Conservation (phyloP, 2,888 invertebrate species). For the Agonopterix subpropinquella region DNA sequence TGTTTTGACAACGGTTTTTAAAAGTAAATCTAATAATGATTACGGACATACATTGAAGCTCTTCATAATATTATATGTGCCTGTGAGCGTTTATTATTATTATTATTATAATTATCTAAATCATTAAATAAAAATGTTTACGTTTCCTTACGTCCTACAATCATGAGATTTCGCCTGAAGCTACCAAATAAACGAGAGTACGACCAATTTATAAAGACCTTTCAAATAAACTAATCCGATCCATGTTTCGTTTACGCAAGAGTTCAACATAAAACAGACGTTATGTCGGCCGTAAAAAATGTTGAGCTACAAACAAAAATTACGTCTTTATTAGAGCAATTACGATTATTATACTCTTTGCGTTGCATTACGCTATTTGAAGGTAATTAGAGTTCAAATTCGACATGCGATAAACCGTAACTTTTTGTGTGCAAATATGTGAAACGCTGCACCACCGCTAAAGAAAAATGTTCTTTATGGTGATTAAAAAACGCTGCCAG, state of each 20-base stretch:
- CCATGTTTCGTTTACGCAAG: background rate
- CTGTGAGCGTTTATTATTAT: too few species aligned
- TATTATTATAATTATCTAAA: constrained; percentile 6
- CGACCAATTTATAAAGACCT: constrained; percentile 30
- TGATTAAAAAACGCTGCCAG: too few species aligned
- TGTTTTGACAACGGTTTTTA: too few species aligned
- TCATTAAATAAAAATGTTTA: constrained; percentile 23
- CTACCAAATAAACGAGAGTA: constrained; percentile 33
- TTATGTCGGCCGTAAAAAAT: background rate
- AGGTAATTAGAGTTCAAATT: background rate
- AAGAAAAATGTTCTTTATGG: too few species aligned
- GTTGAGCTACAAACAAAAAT: constrained; percentile 35
- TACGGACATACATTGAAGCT: too few species aligned
- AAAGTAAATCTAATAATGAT: too few species aligned
- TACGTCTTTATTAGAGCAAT: constrained; percentile 58
- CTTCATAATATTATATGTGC: too few species aligned
- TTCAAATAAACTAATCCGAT: constrained; percentile 2
- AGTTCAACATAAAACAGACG: background rate
- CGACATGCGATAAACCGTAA: too few species aligned
- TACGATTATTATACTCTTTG: constrained; percentile 44
- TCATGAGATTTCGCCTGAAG: constrained; percentile 54
- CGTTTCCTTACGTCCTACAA: constrained; percentile 36
- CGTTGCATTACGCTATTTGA: constrained; percentile 7
- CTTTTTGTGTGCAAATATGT: background rate
- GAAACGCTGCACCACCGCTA: too few species aligned